Evolutionary conservation across 1,140 invertebrate genomes (phyloP).

Genomic region (Druon quercuslanigerum): DNA sequence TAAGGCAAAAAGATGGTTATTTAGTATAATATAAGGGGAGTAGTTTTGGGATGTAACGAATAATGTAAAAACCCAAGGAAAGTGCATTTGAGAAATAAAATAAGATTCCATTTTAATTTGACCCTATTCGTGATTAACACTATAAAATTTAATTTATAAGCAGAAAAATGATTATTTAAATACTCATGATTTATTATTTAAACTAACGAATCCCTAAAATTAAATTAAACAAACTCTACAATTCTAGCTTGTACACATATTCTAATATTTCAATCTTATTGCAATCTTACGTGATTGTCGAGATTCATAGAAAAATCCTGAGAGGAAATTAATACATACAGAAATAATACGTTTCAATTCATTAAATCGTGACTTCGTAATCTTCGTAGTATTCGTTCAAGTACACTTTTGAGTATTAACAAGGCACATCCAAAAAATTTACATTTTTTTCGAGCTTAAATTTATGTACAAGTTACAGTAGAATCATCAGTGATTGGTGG

Average conservation of each 20-base stretch:
- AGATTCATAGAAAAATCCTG: slow-evolving; percentile 1
- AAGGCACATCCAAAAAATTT: neutral
- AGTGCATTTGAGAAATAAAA: no score
- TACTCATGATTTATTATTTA: no score
- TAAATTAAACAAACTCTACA: no score
- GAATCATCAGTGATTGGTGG: slow-evolving; percentile 47
- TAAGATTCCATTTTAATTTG: neutral
- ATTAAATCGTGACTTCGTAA: neutral
- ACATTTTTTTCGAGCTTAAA: neutral
- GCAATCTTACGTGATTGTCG: neutral
- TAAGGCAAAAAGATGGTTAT: no score
- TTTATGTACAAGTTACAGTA: slow-evolving; percentile 18
- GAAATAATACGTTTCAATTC: neutral
- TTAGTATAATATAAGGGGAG: no score
- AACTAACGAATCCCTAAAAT: no score
- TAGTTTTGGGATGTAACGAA: no score
- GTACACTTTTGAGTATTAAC: slow-evolving; percentile 17
- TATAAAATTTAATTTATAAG: no score
- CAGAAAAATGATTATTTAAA: no score
- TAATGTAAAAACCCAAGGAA: no score
- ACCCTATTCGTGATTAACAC: neutral
- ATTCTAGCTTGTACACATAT: no score
- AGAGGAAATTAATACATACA: neutral
- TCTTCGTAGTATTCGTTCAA: neutral
- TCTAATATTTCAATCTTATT: neutral